Evolutionary conservation across 2,797 vertebrate species (phyloP), one percentile per base, ranked within the genome.

Genomic region (Rhinophrynus dorsalis): DNA sequence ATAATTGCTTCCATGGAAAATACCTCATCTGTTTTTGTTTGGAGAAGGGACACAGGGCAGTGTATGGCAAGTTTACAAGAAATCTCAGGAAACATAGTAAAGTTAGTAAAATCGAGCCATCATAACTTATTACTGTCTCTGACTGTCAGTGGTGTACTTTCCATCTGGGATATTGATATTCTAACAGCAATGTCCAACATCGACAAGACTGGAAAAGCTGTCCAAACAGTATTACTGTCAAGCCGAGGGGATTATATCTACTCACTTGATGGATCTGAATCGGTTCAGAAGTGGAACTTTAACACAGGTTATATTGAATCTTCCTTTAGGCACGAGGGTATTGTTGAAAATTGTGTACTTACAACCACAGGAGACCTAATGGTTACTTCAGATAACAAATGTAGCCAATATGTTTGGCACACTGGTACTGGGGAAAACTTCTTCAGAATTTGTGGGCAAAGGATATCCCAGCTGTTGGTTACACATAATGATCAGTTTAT

Each of bases 101-200:
- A 95, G 84, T 85, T 99, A 79, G 96, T 99, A 62, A 99, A 97
- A 86, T 98, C 97, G 33, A 92, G 86, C 74, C 96, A 98, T 82
- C 97, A 99, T 79, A 98, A 99, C 76, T 86, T 97, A 85, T 91
- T 99, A 44, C 90, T 99, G 20, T 98, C 97, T 33, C 90, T 99
- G 74, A 96, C 97, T 30, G 96, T 95, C 84, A 98, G 94, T 74
- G 97, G 97, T 54, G 94, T 99, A 66, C 91, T 99, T 77, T 99
- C 97, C n/a, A 89, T 98, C 3, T 99, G 97, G 97, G 97, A 99
- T 80, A 95, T 98, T 79, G 97, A 99, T 69, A 98, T 99, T 60
- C 98, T 99, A 85, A 98, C 95, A n/a, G 97, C 97, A 54, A 98
- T 99, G 96, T 99, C 97, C 62, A 99, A 99, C 77, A 98, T 99